Conservation (phyloP, 2,888 invertebrate genomes). For the Cartodere bifasciata region DNA sequence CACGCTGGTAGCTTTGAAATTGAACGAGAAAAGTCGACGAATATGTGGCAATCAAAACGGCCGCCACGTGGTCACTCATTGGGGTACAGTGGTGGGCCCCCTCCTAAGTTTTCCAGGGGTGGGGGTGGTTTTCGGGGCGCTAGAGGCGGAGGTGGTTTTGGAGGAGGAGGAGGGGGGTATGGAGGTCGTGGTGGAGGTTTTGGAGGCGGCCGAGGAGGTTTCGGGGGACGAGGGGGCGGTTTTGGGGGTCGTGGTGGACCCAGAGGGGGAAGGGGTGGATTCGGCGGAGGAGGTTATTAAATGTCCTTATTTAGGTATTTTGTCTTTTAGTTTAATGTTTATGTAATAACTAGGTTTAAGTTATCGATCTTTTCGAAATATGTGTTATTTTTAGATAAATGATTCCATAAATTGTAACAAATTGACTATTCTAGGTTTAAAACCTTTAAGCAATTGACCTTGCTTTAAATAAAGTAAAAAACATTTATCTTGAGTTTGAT, state of each 20-base stretch:
- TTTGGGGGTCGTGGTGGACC: constrained; percentile 18
- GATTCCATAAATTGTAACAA: no score
- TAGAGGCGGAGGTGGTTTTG: constrained; percentile 19
- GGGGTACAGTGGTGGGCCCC: constrained; percentile 27
- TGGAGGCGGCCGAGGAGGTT: constrained; percentile 15
- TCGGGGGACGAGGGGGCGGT: constrained; percentile 16
- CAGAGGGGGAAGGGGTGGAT: constrained; percentile 12
- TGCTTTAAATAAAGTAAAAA: no score
- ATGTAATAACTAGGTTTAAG: no score
- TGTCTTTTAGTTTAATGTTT: no score
- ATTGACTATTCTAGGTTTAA: no score
- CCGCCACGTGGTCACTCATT: constrained; percentile 37
- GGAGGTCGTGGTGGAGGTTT: constrained; percentile 14
- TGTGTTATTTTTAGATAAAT: no score
- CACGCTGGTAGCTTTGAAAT: constrained; percentile 64
- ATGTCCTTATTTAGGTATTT: no score
- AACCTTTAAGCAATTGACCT: no score
- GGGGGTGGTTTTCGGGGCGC: constrained; percentile 20
- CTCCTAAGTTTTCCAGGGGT: constrained; percentile 34
- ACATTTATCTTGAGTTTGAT: no score
- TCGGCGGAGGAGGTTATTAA: constrained; percentile 14
- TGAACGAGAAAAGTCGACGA: constrained; percentile 39
- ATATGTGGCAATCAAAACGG: constrained; percentile 40
- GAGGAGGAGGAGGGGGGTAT: constrained; percentile 21
- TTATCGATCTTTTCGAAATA: no score